A percentile compares a stretch with the other conserved stretches of the same genome.
Conservation (phyloP, 2,797 vertebrate genomes). For the Hippocampus kuda region DNA sequence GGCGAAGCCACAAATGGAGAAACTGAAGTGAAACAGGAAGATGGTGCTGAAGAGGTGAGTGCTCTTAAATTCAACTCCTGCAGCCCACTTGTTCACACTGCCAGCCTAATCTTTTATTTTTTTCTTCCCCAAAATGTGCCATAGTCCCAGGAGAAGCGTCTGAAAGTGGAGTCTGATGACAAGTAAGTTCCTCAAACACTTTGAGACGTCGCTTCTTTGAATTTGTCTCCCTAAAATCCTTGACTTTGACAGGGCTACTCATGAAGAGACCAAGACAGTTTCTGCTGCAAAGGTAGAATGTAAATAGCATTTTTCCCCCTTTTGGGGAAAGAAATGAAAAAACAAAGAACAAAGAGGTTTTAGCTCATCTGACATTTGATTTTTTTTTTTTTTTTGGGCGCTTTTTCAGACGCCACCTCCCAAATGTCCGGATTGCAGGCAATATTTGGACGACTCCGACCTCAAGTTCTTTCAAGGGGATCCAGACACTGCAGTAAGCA, state of each 20-base stretch:
- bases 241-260: slow-evolving; percentile 49
- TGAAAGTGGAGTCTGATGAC: slow-evolving; percentile 74
- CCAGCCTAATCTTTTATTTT: background rate
- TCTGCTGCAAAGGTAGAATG: slow-evolving; percentile 69
- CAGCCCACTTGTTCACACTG: background rate
- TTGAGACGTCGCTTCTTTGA: background rate
- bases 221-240: background rate
- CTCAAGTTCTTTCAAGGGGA: slow-evolving; percentile 93
- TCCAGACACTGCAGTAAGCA: slow-evolving; percentile 77
- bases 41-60: slow-evolving; percentile 57
- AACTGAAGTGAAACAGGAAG: slow-evolving; percentile 53
- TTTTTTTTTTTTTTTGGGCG: background rate
- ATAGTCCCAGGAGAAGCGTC: slow-evolving; percentile 79
- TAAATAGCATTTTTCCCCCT: too few relatives aligned
- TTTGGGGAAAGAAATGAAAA: background rate
- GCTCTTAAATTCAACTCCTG: background rate
- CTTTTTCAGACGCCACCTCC: slow-evolving; percentile 72
- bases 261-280: slow-evolving; percentile 59
- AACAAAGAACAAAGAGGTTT: too few relatives aligned
- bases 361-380: background rate
- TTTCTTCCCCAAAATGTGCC: slow-evolving; percentile 2
- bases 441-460: slow-evolving; percentile 87
- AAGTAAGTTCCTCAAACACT: slow-evolving; percentile 54
- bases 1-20: slow-evolving; percentile 58
- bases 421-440: slow-evolving; percentile 83